These are phyloP conservation scores for Pseudopipra pipra DNA, from an alignment of 2,113 vertebrate species.

Conservation along the genomic window DNA sequence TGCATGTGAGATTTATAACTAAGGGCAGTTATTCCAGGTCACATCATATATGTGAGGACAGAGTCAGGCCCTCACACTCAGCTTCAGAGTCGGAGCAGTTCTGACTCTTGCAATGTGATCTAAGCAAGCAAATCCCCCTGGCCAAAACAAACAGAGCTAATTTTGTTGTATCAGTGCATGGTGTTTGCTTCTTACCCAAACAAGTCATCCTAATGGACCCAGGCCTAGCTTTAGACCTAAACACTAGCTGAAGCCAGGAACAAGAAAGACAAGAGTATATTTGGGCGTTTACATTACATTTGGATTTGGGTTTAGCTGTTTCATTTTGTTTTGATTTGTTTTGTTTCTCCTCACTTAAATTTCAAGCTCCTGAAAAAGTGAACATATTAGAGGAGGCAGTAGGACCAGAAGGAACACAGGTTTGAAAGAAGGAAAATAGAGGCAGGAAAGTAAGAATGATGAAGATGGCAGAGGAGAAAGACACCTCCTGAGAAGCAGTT, in stretches of 20 bases:
- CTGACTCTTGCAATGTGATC: neutral
- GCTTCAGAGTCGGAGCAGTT: accelerated
- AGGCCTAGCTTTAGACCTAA: slow-evolving; percentile 2
- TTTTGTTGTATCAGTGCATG: neutral
- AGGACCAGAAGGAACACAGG: neutral
- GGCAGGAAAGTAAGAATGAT: neutral
- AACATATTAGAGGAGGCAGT: neutral
- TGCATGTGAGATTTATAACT: neutral
- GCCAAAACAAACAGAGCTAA: neutral
- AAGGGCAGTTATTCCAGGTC: neutral
- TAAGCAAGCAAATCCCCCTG: neutral
- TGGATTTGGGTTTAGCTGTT: neutral
- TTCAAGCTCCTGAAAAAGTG: neutral
- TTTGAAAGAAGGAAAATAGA: neutral
- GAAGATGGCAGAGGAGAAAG: neutral
- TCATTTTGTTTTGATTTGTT: neutral
- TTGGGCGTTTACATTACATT: neutral
- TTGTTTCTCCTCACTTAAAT: neutral
- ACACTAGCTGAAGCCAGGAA: neutral
- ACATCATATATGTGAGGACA: neutral
- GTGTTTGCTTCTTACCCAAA: slow-evolving; percentile 16
- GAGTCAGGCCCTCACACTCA: neutral
- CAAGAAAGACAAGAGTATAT: neutral
- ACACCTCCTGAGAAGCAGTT: neutral
- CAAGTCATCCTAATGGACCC: neutral